A percentile compares a stretch with the other conserved stretches of the same genome.
Evolutionary conservation across 1,140 invertebrate species (phyloP).

Genomic region (Chionoecetes opilio): DNA sequence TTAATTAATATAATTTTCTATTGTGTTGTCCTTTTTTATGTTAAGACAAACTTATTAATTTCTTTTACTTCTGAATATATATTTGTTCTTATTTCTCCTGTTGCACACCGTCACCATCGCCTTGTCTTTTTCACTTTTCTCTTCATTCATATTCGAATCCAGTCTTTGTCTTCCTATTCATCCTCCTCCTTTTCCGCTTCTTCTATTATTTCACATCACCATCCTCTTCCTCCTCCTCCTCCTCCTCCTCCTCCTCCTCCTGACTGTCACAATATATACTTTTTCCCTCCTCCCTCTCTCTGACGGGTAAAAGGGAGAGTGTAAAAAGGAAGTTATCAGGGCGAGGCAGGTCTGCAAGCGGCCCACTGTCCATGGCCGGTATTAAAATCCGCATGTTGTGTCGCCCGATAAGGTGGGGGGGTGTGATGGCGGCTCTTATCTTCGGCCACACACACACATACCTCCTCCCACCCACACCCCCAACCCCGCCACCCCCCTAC

Average conservation of each 20-base stretch:
- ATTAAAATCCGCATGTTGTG: conserved; percentile 67
- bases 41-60: too few relatives aligned
- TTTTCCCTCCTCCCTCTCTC: conserved; percentile 33
- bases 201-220: not conserved
- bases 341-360: conserved; percentile 21
- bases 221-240: not conserved
- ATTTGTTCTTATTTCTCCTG: too few relatives aligned
- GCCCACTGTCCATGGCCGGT: conserved; percentile 56
- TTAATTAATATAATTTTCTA: too few relatives aligned
- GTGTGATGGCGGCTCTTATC: conserved; percentile 46
- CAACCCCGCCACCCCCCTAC: not conserved
- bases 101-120: too few relatives aligned
- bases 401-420: conserved; percentile 52
- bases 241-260: conserved; percentile 1
- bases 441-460: conserved; percentile 9
- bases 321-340: conserved; percentile 61
- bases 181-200: not conserved
- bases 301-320: not conserved
- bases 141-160: not conserved
- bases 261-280: conserved; percentile 22
- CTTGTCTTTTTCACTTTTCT: not conserved
- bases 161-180: not conserved
- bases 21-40: too few relatives aligned
- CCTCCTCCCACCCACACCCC: not conserved
- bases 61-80: too few relatives aligned